These are phyloP conservation scores for Goniozus legneri DNA, from an alignment of 1,140 invertebrate species.

Conservation along the genomic window DNA sequence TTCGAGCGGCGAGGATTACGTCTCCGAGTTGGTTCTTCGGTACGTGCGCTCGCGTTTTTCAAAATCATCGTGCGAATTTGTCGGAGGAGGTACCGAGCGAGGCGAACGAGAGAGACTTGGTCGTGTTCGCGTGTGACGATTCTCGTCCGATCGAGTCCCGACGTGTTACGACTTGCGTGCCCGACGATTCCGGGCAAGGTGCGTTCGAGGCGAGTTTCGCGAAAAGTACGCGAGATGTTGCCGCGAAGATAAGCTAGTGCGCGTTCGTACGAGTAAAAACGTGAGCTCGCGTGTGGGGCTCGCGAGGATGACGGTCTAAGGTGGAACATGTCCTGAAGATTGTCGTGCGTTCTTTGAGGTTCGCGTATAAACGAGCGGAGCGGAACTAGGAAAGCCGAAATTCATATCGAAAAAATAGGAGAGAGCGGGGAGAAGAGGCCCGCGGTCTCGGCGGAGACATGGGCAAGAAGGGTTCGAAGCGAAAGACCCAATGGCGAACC, in stretches of 20 bases:
- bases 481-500: constrained; percentile 53
- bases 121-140: not conserved
- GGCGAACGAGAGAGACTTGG: not conserved
- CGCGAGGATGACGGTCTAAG: constrained; percentile 21
- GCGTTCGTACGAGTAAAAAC: too few relatives aligned
- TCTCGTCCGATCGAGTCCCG: too few relatives aligned
- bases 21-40: constrained; percentile 17
- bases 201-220: not conserved
- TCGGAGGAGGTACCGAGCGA: not conserved
- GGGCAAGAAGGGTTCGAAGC: constrained; percentile 54
- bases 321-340: constrained; percentile 20
- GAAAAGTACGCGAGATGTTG: constrained; percentile 20
- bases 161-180: not conserved
- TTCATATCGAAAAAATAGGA: constrained; percentile 13
- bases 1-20: constrained; percentile 29
- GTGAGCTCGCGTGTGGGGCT: too few relatives aligned
- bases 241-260: constrained; percentile 27
- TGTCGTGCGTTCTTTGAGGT: too few relatives aligned
- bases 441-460: constrained; percentile 39
- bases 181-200: not conserved
- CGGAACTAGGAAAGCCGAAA: constrained; percentile 19
- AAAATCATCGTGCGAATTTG: not conserved
- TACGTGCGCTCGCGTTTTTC: constrained; percentile 11
- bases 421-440: constrained; percentile 7
- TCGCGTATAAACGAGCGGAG: not conserved